A percentile compares a stretch with the other conserved stretches of the same genome.
Evolutionary conservation across 2,797 vertebrate genomes (phyloP).

Genomic region (Tapera naevia): DNA sequence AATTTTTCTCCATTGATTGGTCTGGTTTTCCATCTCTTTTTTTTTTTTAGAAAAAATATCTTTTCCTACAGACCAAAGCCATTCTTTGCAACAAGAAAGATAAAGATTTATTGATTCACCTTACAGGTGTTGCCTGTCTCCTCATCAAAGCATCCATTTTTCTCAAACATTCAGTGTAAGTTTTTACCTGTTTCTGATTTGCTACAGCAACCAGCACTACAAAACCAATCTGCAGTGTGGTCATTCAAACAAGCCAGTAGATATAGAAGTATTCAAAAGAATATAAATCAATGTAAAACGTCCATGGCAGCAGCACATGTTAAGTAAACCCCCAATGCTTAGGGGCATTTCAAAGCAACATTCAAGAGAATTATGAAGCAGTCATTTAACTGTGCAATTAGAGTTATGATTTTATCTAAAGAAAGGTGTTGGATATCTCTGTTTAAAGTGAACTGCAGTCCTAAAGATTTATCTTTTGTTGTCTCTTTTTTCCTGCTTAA

Average conservation of each 20-base stretch:
- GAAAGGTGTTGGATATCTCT: background rate
- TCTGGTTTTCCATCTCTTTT: background rate
- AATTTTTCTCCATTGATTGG: background rate
- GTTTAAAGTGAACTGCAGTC: background rate
- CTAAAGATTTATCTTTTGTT: background rate
- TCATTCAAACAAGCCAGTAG: background rate
- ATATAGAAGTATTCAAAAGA: background rate
- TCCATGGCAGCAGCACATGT: rapidly evolving
- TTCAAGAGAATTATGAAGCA: background rate
- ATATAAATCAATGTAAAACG: background rate
- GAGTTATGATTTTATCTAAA: background rate
- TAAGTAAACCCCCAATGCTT: background rate
- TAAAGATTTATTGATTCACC: conserved; percentile 47
- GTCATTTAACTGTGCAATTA: background rate
- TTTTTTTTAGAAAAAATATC: background rate
- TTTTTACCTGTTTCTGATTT: background rate
- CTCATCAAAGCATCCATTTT: conserved; percentile 7
- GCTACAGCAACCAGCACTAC: background rate
- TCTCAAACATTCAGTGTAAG: background rate
- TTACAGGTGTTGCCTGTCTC: conserved; percentile 13
- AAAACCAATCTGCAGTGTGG: background rate
- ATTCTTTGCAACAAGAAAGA: conserved; percentile 33
- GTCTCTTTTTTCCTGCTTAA: background rate
- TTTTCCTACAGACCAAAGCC: conserved; percentile 26
- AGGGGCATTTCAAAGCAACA: background rate